phyloP scores from a whole-genome alignment of 2,113 vertebrate species.

The Proteles cristata region DNA sequence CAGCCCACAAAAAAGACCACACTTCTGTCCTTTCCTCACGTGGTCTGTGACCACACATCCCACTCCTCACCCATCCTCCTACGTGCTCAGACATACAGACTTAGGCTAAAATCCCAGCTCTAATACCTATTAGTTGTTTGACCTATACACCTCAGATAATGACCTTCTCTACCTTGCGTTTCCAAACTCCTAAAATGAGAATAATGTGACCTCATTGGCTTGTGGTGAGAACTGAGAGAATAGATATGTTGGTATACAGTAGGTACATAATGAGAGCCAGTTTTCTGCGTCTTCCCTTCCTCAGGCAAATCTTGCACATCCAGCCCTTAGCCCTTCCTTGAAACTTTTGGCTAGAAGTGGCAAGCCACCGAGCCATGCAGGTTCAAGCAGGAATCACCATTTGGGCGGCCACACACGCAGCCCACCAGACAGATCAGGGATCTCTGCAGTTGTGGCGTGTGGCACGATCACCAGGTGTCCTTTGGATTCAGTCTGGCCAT shows the following conservation, averaged over 20 bases:
- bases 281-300: slow-evolving; percentile 21
- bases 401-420: neutral
- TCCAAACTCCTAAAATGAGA: neutral
- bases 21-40: neutral
- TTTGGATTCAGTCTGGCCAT: neutral
- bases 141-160: neutral
- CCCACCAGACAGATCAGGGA: neutral
- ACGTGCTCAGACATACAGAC: neutral
- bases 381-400: neutral
- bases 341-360: slow-evolving; percentile 10
- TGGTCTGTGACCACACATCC: neutral
- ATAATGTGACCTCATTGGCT: neutral
- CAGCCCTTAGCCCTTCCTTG: neutral
- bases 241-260: neutral
- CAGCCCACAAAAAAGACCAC: neutral
- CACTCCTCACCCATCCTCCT: neutral
- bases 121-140: neutral
- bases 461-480: neutral
- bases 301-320: neutral
- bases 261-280: neutral
- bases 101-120: neutral
- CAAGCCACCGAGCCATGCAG: neutral
- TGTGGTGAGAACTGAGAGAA: neutral
- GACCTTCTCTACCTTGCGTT: slow-evolving; percentile 17
- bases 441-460: neutral